Evolutionary conservation across 2,113 vertebrate species (phyloP), one percentile per base, ranked within the genome.

Genomic region (Zosterops pallidus): DNA sequence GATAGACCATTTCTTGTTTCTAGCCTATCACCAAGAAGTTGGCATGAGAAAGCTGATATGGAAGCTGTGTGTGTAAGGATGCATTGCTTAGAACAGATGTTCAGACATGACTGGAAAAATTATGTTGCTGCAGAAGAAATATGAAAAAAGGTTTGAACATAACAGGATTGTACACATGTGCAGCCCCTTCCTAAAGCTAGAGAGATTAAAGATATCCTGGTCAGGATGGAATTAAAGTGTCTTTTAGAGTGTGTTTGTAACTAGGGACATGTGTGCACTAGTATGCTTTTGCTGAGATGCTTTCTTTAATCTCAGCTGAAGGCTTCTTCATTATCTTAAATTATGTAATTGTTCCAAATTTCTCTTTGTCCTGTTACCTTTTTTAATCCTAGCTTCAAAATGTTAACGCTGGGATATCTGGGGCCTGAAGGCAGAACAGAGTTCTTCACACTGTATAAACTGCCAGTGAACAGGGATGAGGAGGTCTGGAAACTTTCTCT

Each of bases 21-120:
- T 67, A 67, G 39, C 35, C 20, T 22, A 2, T 53, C 35, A 14
- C 16, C 49, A 22, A 6, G 37, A 50, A n/a, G 12, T 29, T 55
- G 23, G 17, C 22, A 14, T 46, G 35, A 39, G 22, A 47, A 41
- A 33, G 50, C 50, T 44, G 60, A 33, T 47, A 9, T 29, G 56
- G 28, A 64, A 33, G 17, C 17, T 52, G 12, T 49, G 15, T 22
- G 22, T 35, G 24, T 39, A 35, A 80, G 35, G 49, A 49, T 55
- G 19, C 0, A 0, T 35, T 64, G 63, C 47, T 68, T 50, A 62
- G 44, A 37, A n/a, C 0, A 1, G 44, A 7, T 59, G 23, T 37
- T 84, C 29, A 53, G 17, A 56, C 7, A 1, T 46, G 17, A 47
- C 18, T 11, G 18, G 65, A 37, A 81, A 68, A 69, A 49, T 26